A percentile compares a stretch with the other conserved stretches of the same genome.
Evolutionary conservation across 1,140 invertebrate genomes (phyloP).

Genomic region (Ceratosolen solmsi): DNA sequence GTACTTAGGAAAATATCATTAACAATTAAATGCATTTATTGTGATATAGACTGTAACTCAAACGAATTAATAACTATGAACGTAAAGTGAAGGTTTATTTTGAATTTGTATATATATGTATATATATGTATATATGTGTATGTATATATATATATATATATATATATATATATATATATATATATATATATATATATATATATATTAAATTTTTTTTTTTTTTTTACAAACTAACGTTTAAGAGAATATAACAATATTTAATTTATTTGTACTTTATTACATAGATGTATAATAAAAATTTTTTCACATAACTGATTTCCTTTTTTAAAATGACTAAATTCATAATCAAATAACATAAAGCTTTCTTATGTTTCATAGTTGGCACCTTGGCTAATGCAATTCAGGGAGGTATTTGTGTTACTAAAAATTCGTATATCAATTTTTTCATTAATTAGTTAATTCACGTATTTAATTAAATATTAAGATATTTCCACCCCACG

Average conservation of each 20-base stretch:
- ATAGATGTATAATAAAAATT: conserved; percentile 8
- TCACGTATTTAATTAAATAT: background rate
- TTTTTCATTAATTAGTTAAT: background rate
- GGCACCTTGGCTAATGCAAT: background rate
- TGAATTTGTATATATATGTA: background rate
- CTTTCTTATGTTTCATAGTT: background rate
- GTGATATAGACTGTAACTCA: background rate
- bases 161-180: too few species aligned
- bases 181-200: too few species aligned
- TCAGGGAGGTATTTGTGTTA: background rate
- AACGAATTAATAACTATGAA: background rate
- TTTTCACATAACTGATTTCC: background rate
- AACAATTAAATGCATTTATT: background rate
- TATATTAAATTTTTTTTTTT: background rate
- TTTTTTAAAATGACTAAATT: background rate
- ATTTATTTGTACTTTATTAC: conserved; percentile 11
- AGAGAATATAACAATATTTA: too few species aligned
- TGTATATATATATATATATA: too few species aligned
- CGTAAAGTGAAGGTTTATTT: background rate
- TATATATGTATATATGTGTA: too few species aligned
- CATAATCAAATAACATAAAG: background rate
- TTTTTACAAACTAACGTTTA: background rate
- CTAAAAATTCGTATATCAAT: background rate
- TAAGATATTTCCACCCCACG: too few species aligned
- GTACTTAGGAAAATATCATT: too few species aligned